Percentiles rank a stretch among this genome's conserved stretches.
These are phyloP conservation scores for Barbus barbus DNA, from an alignment of 2,113 vertebrate genomes.

Conservation along the genomic window DNA sequence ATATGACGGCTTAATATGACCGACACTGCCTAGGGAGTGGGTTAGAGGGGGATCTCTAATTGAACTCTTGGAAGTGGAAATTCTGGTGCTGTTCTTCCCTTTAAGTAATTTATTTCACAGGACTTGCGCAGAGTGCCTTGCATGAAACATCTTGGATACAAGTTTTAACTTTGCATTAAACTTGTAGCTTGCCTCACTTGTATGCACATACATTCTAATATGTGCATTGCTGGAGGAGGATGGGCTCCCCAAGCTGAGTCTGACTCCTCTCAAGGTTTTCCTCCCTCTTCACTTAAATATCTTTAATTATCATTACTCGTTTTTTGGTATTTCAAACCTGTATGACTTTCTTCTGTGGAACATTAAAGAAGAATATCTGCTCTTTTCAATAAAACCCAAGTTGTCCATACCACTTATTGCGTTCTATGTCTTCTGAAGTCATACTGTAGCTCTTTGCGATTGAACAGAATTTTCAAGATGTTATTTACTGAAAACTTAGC, in stretches of 20 bases:
- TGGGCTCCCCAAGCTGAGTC: background rate
- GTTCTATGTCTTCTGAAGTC: background rate
- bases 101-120: background rate
- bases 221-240: background rate
- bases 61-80: constrained; percentile 8
- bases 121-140: background rate
- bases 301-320: background rate
- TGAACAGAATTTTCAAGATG: background rate
- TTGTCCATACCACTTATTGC: background rate
- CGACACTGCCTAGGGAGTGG: background rate
- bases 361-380: background rate
- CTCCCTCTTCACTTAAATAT: background rate
- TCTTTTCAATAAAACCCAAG: background rate
- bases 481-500: background rate
- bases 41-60: constrained; percentile 11
- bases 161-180: background rate
- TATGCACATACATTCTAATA: background rate
- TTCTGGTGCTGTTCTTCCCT: background rate
- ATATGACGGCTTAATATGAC: background rate
- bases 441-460: background rate
- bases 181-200: background rate
- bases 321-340: background rate
- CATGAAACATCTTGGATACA: background rate
- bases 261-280: background rate
- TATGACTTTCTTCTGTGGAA: background rate